These are phyloP conservation scores for Barnardius zonarius DNA, from an alignment of 2,113 vertebrate genomes.

Conservation along the genomic window DNA sequence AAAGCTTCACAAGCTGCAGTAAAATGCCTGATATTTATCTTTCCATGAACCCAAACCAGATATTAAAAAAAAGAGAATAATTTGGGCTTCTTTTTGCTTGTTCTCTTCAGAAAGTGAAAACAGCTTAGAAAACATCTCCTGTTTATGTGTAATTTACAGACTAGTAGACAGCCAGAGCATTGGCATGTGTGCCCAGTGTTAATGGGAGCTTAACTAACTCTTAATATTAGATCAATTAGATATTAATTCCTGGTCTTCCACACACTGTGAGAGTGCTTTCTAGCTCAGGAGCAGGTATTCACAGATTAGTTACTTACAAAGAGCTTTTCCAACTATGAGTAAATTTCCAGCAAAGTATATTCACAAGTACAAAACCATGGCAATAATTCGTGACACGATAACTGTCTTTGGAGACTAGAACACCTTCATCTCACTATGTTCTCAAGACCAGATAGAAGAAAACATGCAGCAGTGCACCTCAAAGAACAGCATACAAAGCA, in stretches of 20 bases:
- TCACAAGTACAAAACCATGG: neutral
- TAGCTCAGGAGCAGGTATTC: neutral
- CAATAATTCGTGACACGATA: neutral
- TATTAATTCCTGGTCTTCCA: neutral
- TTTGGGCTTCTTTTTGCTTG: neutral
- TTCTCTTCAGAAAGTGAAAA: neutral
- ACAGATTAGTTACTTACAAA: neutral
- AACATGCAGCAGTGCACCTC: neutral
- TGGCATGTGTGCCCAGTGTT: neutral
- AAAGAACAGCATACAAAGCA: neutral
- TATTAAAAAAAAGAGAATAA: neutral
- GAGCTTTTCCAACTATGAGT: neutral
- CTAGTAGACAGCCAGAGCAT: neutral
- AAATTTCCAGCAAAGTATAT: neutral
- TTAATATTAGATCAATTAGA: neutral
- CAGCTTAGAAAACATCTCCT: neutral
- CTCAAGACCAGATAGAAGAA: neutral
- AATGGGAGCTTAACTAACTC: neutral
- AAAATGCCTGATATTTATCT: conserved; percentile 1
- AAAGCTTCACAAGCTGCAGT: conserved; percentile 3
- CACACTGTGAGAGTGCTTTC: neutral
- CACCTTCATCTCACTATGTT: neutral
- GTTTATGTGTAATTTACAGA: neutral
- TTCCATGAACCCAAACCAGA: neutral
- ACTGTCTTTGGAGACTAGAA: neutral